Percentiles rank a stretch among this genome's conserved stretches.
Conservation (phyloP, 2,797 vertebrate genomes). For the Helarctos malayanus region DNA sequence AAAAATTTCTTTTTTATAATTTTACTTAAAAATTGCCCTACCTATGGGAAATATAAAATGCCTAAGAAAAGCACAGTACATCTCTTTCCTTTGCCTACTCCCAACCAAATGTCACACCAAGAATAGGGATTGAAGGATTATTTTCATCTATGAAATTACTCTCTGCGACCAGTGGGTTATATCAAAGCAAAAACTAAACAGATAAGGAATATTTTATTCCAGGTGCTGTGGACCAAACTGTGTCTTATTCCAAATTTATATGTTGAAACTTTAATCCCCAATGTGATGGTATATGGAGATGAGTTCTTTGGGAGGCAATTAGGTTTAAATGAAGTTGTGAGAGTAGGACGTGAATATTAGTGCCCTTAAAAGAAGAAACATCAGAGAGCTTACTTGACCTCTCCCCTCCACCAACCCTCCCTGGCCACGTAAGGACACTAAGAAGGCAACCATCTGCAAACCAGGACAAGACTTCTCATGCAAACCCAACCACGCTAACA, state of each 20-base stretch:
- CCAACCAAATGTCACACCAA: background rate
- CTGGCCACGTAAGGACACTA: background rate
- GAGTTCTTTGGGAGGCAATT: background rate
- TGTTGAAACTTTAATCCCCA: background rate
- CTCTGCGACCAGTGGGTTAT: background rate
- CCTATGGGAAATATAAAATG: background rate
- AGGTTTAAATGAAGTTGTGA: background rate
- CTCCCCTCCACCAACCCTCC: background rate
- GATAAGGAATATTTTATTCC: background rate
- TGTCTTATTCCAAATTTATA: background rate
- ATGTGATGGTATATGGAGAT: background rate
- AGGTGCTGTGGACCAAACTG: background rate
- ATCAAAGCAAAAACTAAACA: background rate
- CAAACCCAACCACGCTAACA: background rate
- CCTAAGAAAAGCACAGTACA: background rate
- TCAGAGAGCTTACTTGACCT: background rate
- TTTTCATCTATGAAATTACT: background rate
- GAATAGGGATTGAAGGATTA: background rate
- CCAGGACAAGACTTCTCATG: background rate
- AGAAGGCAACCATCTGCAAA: background rate
- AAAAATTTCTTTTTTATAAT: background rate
- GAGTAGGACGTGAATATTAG: background rate
- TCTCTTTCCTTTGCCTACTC: background rate
- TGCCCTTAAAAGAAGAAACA: background rate
- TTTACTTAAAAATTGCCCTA: background rate